Evolutionary conservation across 2,888 invertebrate genomes (phyloP).

Genomic region (Paralinhomoeus sp.): DNA sequence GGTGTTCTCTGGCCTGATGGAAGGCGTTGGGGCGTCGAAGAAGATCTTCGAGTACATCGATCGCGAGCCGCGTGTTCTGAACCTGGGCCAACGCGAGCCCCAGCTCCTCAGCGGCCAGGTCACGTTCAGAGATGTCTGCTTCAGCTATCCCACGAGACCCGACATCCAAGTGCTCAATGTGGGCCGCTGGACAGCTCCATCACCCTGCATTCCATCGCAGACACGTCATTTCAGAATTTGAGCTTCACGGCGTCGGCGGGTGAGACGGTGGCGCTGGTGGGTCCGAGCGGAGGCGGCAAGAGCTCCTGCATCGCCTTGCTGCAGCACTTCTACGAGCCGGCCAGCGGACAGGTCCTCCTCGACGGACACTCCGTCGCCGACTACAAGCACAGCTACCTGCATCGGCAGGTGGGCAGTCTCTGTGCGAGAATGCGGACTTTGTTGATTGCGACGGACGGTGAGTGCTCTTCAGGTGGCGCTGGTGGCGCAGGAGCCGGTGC

Average conservation of each 20-base stretch:
- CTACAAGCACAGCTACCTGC: slow-evolving; percentile 27
- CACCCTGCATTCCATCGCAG: too few species aligned
- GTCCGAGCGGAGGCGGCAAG: slow-evolving; percentile 31
- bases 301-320: slow-evolving; percentile 28
- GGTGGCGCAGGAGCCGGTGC: slow-evolving; percentile 30
- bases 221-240: slow-evolving; percentile 17
- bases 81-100: too few species aligned
- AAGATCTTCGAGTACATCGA: slow-evolving; percentile 28
- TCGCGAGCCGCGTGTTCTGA: slow-evolving; percentile 17
- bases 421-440: too few species aligned
- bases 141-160: slow-evolving; percentile 56
- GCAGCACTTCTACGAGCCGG: slow-evolving; percentile 29
- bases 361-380: slow-evolving; percentile 25
- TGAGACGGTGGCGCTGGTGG: slow-evolving; percentile 30
- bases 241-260: slow-evolving; percentile 26
- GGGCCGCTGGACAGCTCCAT: background rate
- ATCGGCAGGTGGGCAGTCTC: slow-evolving; percentile 26
- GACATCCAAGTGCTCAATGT: slow-evolving; percentile 47
- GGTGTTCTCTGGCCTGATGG: slow-evolving; percentile 30
- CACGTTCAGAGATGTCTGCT: slow-evolving; percentile 45
- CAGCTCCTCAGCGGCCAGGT: slow-evolving; percentile 38
- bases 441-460: too few species aligned
- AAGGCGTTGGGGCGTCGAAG: slow-evolving; percentile 28
- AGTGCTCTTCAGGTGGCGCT: slow-evolving; percentile 19
- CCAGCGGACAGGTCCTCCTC: slow-evolving; percentile 25